phyloP scores from a whole-genome alignment of 2,113 vertebrate species.

The Gadus macrocephalus region DNA sequence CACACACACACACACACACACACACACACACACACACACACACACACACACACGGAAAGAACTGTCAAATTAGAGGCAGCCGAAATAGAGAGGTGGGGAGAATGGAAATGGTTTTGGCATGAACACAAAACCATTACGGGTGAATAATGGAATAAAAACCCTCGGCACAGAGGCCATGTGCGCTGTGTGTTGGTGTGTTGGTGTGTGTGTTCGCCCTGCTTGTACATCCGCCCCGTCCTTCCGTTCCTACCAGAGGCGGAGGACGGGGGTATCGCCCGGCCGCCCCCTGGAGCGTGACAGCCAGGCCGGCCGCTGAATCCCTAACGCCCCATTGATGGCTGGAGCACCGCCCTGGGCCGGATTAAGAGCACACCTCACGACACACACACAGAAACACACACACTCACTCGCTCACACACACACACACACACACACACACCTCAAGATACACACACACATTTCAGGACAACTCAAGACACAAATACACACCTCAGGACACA shows the following conservation, averaged over 20 bases:
- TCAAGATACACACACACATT: no score
- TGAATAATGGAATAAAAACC: conserved; percentile 42
- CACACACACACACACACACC: no score
- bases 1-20: no score
- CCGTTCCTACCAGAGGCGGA: conserved; percentile 30
- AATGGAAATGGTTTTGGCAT: conserved; percentile 18
- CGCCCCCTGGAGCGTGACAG: conserved; percentile 53
- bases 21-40: no score
- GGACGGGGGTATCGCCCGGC: conserved; percentile 11
- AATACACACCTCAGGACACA: no score
- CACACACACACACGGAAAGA: not conserved
- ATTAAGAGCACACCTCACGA: conserved; percentile 45
- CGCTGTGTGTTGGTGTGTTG: conserved; percentile 5
- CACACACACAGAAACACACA: conserved; percentile 24
- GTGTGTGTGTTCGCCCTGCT: not conserved
- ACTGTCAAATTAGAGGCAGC: not conserved
- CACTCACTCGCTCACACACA: no score
- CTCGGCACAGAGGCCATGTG: not conserved
- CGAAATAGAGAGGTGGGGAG: not conserved
- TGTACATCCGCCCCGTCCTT: conserved; percentile 9
- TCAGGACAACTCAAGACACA: no score
- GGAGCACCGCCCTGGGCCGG: conserved; percentile 36
- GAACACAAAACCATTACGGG: conserved; percentile 43
- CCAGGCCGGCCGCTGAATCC: conserved; percentile 31
- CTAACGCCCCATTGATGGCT: conserved; percentile 48